Conservation (phyloP, 1,140 invertebrate species). For the Bombyx mandarina region DNA sequence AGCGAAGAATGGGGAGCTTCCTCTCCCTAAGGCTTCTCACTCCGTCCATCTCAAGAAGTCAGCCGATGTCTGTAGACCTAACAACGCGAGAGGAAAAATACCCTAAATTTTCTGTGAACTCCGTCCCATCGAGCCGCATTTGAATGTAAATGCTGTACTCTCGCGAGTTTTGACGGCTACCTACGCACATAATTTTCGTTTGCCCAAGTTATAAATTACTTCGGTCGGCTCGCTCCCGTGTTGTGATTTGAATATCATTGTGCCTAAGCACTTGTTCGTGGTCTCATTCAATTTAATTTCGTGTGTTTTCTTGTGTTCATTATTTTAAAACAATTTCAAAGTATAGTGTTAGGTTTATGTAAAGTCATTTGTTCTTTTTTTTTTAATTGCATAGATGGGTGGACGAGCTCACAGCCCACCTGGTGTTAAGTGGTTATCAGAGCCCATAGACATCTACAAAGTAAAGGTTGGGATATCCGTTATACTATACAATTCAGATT, state of each 20-base stretch:
- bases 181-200: conserved; percentile 48
- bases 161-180: conserved; percentile 37
- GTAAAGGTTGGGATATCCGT: no score
- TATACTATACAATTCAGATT: no score
- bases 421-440: no score
- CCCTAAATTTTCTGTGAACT: background rate
- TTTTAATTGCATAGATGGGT: no score
- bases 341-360: no score
- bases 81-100: background rate
- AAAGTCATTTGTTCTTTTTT: no score
- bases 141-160: conserved; percentile 55
- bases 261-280: conserved; percentile 6
- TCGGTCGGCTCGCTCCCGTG: conserved; percentile 11
- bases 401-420: no score
- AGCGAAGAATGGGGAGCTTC: background rate
- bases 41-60: background rate
- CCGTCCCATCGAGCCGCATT: conserved; percentile 27
- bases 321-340: no score
- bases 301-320: no score
- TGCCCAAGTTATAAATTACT: conserved; percentile 43
- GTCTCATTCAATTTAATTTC: no score
- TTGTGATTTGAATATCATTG: conserved; percentile 26
- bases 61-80: background rate
- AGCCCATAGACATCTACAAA: no score
- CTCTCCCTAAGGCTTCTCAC: background rate